These are phyloP conservation scores for Ammodytes dubius DNA, from an alignment of 2,113 vertebrate species.

Conservation along the genomic window DNA sequence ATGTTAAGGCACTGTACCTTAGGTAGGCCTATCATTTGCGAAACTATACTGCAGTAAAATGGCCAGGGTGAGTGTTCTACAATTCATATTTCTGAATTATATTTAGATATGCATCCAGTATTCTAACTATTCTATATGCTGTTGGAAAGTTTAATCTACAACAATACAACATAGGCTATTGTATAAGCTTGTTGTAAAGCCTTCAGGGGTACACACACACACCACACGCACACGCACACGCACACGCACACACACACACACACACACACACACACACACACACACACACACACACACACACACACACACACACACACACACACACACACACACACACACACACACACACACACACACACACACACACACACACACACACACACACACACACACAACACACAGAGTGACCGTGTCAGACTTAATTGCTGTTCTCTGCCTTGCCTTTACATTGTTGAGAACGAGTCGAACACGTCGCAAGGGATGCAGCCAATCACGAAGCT, in stretches of 20 bases:
- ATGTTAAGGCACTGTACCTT: too few relatives aligned
- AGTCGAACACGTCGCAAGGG: constrained; percentile 6
- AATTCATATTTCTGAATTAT: neutral
- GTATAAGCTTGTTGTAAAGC: neutral
- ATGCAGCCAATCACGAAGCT: constrained; percentile 76
- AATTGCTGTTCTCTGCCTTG: neutral
- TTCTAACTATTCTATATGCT: neutral
- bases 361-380: too few relatives aligned
- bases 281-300: neutral
- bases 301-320: neutral
- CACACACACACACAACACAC: neutral
- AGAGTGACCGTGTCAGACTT: neutral
- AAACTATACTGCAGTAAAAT: neutral
- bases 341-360: neutral
- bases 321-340: too few relatives aligned
- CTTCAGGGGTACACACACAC: neutral
- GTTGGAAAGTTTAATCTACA: neutral
- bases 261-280: neutral
- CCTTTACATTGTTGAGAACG: neutral
- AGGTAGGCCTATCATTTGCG: too few relatives aligned
- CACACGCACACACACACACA: too few relatives aligned
- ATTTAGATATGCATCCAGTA: neutral
- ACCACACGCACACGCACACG: neutral
- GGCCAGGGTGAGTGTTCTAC: neutral
- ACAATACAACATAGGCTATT: neutral